phyloP scores from a whole-genome alignment of 2,113 vertebrate genomes.

The Dipodomys ordii region DNA sequence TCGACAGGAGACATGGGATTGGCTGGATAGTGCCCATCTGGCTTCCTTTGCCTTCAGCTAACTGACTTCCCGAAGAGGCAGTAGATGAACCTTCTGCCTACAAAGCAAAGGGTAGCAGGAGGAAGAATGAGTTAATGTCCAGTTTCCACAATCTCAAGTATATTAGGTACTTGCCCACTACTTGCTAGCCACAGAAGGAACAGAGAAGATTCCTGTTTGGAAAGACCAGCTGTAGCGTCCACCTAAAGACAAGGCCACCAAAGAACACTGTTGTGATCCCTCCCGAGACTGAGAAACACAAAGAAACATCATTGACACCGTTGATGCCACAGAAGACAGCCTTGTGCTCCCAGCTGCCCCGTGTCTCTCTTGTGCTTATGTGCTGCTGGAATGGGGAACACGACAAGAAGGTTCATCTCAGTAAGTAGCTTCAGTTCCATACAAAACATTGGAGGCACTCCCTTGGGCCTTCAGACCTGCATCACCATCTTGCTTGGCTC shows the following conservation, averaged over 20 bases:
- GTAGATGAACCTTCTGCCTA: conserved; percentile 92
- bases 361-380: too few relatives aligned
- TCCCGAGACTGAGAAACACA: not conserved
- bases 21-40: conserved; percentile 88
- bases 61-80: conserved; percentile 89
- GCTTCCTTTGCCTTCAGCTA: conserved; percentile 88
- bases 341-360: not conserved
- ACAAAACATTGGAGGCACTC: not conserved
- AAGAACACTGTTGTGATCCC: not conserved
- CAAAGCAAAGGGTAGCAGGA: conserved; percentile 64
- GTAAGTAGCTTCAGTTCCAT: not conserved
- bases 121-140: not conserved
- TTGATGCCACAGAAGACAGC: not conserved
- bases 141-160: not conserved
- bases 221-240: not conserved
- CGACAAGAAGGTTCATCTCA: not conserved
- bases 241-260: not conserved
- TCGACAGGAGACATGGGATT: conserved; percentile 96
- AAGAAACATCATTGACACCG: not conserved
- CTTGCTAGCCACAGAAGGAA: not conserved
- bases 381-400: not conserved
- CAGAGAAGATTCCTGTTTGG: not conserved
- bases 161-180: not conserved
- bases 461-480: not conserved
- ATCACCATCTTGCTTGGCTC: not conserved